A percentile compares a stretch with the other conserved stretches of the same genome.
These are phyloP conservation scores for Elgonia sp. DNA, from an alignment of 2,888 invertebrate genomes.

Conservation along the genomic window DNA sequence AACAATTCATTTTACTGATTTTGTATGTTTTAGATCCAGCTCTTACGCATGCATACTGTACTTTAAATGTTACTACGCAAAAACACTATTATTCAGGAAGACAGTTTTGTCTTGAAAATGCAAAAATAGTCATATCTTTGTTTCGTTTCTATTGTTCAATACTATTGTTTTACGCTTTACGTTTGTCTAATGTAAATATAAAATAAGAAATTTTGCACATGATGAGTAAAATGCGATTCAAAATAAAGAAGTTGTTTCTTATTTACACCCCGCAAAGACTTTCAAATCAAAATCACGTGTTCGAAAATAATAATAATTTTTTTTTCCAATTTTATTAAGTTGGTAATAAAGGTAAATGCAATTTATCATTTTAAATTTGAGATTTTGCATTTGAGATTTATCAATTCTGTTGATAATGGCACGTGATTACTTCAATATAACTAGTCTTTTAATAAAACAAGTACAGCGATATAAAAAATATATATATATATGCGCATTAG, in stretches of 20 bases:
- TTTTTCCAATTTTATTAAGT: not conserved
- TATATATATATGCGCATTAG: conserved; percentile 1
- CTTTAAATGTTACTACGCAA: conserved; percentile 79
- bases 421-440: conserved; percentile 49
- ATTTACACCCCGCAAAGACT: conserved; percentile 16
- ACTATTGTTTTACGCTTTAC: conserved; percentile 62
- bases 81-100: conserved; percentile 84
- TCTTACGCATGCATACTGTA: conserved; percentile 67
- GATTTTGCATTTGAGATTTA: conserved; percentile 21
- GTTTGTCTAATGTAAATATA: conserved; percentile 48
- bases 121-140: conserved; percentile 81
- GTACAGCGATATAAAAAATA: conserved; percentile 54
- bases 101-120: conserved; percentile 84
- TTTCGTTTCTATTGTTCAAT: conserved; percentile 80
- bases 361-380: conserved; percentile 20
- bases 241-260: not conserved
- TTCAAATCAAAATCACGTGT: conserved; percentile 28
- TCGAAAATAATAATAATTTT: not conserved
- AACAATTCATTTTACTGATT: conserved; percentile 61
- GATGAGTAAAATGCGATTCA: conserved; percentile 11
- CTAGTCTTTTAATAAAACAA: conserved; percentile 55
- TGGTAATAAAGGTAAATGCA: not conserved
- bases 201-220: conserved; percentile 34
- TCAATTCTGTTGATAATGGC: conserved; percentile 60
- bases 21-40: conserved; percentile 62